Conservation (phyloP, 2,888 invertebrate genomes). For the Drosophila engyochracea region DNA sequence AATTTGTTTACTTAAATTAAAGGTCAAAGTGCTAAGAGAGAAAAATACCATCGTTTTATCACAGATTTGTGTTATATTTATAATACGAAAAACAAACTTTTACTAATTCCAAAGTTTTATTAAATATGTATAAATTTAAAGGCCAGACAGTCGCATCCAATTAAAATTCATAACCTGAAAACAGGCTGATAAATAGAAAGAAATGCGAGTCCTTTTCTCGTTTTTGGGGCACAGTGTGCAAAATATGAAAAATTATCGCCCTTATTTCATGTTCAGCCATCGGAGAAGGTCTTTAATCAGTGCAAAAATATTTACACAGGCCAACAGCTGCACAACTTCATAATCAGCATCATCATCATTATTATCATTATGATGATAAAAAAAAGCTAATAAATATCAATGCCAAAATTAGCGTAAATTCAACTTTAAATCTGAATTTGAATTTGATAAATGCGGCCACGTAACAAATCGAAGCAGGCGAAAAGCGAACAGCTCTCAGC, state of each 20-base stretch:
- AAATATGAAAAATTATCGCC: slow-evolving; percentile 44
- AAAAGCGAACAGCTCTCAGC: slow-evolving; percentile 21
- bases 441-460: slow-evolving; percentile 60
- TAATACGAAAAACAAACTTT: slow-evolving; percentile 12
- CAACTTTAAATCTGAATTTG: slow-evolving; percentile 43
- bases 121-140: slow-evolving; percentile 9
- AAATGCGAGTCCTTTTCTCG: slow-evolving; percentile 21
- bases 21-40: slow-evolving; percentile 12
- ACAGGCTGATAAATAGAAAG: slow-evolving; percentile 15
- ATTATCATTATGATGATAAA: slow-evolving; percentile 14
- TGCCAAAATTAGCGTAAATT: slow-evolving; percentile 54
- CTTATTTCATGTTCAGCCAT: slow-evolving; percentile 37
- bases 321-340: slow-evolving; percentile 15
- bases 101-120: slow-evolving; percentile 4
- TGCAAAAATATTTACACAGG: slow-evolving; percentile 55
- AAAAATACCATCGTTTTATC: background rate
- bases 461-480: slow-evolving; percentile 42
- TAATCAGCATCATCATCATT: background rate
- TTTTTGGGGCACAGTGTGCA: background rate
- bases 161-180: slow-evolving; percentile 35
- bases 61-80: background rate
- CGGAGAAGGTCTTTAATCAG: slow-evolving; percentile 54
- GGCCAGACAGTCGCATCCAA: slow-evolving; percentile 19
- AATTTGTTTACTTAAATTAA: slow-evolving; percentile 1
- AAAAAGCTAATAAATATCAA: slow-evolving; percentile 59